Percentiles rank a stretch among this genome's conserved stretches.
Conservation (phyloP, 2,888 invertebrate genomes). For the Chymomyza caudatula region DNA sequence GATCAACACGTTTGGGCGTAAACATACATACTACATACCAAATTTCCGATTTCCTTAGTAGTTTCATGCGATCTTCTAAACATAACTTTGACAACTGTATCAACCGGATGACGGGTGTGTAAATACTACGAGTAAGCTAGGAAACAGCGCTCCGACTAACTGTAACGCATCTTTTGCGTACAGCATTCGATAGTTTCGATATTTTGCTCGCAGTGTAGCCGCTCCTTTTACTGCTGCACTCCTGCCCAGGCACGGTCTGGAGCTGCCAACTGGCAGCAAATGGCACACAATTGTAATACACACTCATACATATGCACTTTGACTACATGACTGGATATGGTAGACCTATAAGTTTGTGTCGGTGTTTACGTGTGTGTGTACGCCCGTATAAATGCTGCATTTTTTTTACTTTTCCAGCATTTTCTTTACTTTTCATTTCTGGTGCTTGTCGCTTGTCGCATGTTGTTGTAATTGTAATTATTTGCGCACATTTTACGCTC, state of each 20-base stretch:
- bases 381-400: not conserved
- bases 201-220: too few relatives aligned
- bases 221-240: not conserved
- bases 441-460: not conserved
- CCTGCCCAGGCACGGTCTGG: not conserved
- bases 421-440: not conserved
- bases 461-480: conserved; percentile 1
- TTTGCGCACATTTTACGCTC: conserved; percentile 48
- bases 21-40: too few relatives aligned
- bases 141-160: too few relatives aligned
- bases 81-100: too few relatives aligned
- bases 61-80: too few relatives aligned
- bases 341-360: not conserved
- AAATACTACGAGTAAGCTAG: too few relatives aligned
- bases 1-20: too few relatives aligned
- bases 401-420: not conserved
- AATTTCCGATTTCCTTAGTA: too few relatives aligned
- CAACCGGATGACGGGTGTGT: too few relatives aligned
- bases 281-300: not conserved
- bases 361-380: not conserved
- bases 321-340: not conserved
- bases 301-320: not conserved
- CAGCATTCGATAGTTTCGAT: too few relatives aligned
- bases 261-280: not conserved
- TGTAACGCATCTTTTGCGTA: too few relatives aligned